Evolutionary conservation across 2,888 invertebrate species (phyloP).

Genomic region (Glaucopsyche alexis): DNA sequence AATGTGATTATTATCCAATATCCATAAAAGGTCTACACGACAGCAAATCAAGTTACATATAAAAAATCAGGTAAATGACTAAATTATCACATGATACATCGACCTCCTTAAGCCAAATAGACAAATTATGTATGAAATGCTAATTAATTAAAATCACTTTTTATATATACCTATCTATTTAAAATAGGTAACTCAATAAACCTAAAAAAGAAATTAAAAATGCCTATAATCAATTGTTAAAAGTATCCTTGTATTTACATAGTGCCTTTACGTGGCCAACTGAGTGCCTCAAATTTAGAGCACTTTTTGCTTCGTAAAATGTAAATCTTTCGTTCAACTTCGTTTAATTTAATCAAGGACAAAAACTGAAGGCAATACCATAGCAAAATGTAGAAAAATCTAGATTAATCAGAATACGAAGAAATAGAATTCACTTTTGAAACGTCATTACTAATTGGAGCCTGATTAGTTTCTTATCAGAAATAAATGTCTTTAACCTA

Average conservation of each 20-base stretch:
- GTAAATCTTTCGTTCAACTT: background rate
- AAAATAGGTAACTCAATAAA: background rate
- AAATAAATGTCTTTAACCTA: constrained; percentile 14
- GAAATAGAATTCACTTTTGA: constrained; percentile 4
- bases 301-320: background rate
- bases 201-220: background rate
- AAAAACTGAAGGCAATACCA: background rate
- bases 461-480: constrained; percentile 15
- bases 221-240: background rate
- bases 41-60: background rate
- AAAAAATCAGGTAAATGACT: background rate
- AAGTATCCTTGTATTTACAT: background rate
- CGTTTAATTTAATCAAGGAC: background rate
- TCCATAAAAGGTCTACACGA: background rate
- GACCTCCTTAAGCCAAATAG: constrained; percentile 6
- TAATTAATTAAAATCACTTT: background rate
- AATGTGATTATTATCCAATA: background rate
- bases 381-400: background rate
- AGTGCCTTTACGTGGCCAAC: background rate
- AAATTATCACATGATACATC: constrained; percentile 9
- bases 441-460: background rate
- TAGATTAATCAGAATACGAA: background rate
- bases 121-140: constrained; percentile 2
- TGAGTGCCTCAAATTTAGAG: background rate
- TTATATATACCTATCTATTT: too few relatives aligned